Percentiles rank a stretch among this genome's conserved stretches.
Evolutionary conservation across 2,797 vertebrate species (phyloP).

Genomic region (Erithacus rubecula): DNA sequence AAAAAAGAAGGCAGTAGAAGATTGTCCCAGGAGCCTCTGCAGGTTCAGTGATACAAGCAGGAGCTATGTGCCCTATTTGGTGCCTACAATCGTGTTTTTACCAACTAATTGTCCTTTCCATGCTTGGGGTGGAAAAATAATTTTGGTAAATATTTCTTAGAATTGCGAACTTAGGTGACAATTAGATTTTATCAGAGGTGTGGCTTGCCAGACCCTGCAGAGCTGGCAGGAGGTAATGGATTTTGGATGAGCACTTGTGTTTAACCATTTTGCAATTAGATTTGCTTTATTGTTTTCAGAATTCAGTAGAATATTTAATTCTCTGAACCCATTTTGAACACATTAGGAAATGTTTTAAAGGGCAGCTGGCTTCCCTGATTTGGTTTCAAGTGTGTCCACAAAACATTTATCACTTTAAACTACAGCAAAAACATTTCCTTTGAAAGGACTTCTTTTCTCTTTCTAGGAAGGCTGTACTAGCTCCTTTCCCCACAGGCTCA

Average conservation of each 20-base stretch:
- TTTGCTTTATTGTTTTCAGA: slow-evolving; percentile 23
- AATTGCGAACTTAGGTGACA: neutral
- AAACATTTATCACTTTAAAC: neutral
- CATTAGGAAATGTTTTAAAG: neutral
- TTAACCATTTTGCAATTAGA: slow-evolving; percentile 30
- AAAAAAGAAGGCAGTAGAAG: neutral
- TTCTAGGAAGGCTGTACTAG: slow-evolving; percentile 15
- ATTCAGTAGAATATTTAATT: slow-evolving; percentile 6
- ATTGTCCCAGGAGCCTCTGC: neutral
- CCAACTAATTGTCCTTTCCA: neutral
- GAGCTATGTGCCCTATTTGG: neutral
- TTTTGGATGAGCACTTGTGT: neutral
- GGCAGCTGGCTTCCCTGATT: neutral
- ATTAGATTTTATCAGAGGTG: neutral
- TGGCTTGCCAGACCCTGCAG: neutral
- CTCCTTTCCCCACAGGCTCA: neutral
- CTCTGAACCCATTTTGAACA: slow-evolving; percentile 12
- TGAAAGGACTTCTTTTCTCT: neutral
- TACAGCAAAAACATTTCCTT: neutral
- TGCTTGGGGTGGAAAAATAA: neutral
- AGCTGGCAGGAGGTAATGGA: neutral
- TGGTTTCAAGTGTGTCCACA: neutral
- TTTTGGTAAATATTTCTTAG: neutral
- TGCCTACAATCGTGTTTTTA: neutral
- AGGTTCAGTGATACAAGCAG: neutral